A percentile compares a stretch with the other conserved stretches of the same genome.
phyloP scores from a whole-genome alignment of 2,888 invertebrate genomes.

The Mellilla xanthometata region DNA sequence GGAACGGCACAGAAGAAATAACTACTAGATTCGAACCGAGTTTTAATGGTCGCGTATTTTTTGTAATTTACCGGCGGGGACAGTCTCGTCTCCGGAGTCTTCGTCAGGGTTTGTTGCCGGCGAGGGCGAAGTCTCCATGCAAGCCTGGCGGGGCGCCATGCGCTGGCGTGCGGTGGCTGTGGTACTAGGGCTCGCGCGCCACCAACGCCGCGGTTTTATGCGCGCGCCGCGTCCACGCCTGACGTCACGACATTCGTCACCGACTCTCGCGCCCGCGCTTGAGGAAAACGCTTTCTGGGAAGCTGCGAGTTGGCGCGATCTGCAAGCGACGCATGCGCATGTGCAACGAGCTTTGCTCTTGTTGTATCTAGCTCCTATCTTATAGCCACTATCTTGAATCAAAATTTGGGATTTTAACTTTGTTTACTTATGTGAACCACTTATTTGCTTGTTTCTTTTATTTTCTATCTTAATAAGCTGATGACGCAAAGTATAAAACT shows the following conservation, averaged over 20 bases:
- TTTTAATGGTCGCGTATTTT: too few species aligned
- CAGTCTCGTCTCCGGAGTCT: conserved; percentile 66
- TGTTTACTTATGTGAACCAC: too few species aligned
- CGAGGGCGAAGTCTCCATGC: conserved; percentile 61
- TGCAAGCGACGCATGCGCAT: conserved; percentile 12
- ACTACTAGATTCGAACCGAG: too few species aligned
- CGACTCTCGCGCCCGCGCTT: conserved; percentile 45
- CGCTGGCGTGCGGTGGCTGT: conserved; percentile 33
- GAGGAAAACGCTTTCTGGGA: conserved; percentile 80
- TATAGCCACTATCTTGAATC: too few species aligned
- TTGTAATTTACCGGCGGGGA: conserved; percentile 82
- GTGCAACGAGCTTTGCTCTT: conserved; percentile 12
- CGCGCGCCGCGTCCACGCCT: conserved; percentile 57
- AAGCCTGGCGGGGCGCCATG: conserved; percentile 76
- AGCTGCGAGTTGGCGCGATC: conserved; percentile 40
- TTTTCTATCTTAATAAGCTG: too few species aligned
- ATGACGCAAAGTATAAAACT: too few species aligned
- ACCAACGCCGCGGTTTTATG: conserved; percentile 55
- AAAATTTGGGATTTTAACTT: too few species aligned
- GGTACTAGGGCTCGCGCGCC: conserved; percentile 64
- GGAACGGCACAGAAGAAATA: too few species aligned
- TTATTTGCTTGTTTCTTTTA: too few species aligned
- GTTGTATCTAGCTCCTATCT: too few species aligned
- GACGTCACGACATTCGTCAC: conserved; percentile 70
- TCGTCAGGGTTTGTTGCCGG: conserved; percentile 46